Evolutionary conservation across 2,797 vertebrate species (phyloP).

Genomic region (Thripadectes ignobilis): DNA sequence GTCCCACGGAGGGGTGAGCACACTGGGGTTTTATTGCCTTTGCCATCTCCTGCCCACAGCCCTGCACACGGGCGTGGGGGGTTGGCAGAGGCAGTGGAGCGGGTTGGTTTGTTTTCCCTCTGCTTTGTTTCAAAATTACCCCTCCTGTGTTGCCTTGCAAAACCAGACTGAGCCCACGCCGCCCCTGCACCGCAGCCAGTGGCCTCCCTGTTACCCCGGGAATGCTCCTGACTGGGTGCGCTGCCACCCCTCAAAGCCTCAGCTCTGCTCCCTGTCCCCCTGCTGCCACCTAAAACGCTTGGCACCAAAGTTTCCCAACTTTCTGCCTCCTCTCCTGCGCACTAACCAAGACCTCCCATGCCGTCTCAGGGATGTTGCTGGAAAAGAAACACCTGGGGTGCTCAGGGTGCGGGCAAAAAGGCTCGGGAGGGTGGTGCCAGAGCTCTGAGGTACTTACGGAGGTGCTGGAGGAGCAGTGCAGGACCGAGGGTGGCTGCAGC

Average conservation of each 20-base stretch:
- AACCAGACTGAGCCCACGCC: not conserved
- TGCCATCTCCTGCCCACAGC: not conserved
- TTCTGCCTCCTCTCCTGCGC: not conserved
- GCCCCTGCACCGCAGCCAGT: rapidly evolving
- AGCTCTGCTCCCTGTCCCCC: rapidly evolving
- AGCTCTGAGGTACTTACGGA: constrained; percentile 1
- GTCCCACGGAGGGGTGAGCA: not conserved
- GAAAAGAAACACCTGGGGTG: not conserved
- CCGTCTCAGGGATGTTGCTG: rapidly evolving
- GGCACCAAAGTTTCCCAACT: not conserved
- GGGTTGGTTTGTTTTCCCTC: constrained; percentile 3
- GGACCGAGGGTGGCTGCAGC: not conserved
- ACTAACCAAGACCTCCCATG: not conserved
- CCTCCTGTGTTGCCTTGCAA: not conserved
- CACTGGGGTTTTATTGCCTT: not conserved
- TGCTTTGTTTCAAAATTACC: constrained; percentile 25
- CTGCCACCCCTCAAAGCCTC: not conserved
- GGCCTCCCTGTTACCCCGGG: not conserved
- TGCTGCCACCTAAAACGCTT: rapidly evolving
- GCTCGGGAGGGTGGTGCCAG: rapidly evolving
- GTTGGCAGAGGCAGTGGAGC: not conserved
- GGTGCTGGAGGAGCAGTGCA: not conserved
- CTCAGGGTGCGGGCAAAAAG: not conserved
- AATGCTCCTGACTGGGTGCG: not conserved
- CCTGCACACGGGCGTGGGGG: rapidly evolving